Base-by-base conservation (phyloP, 64 coral and sea anemone species). In the Anthopleura sola region DNA sequence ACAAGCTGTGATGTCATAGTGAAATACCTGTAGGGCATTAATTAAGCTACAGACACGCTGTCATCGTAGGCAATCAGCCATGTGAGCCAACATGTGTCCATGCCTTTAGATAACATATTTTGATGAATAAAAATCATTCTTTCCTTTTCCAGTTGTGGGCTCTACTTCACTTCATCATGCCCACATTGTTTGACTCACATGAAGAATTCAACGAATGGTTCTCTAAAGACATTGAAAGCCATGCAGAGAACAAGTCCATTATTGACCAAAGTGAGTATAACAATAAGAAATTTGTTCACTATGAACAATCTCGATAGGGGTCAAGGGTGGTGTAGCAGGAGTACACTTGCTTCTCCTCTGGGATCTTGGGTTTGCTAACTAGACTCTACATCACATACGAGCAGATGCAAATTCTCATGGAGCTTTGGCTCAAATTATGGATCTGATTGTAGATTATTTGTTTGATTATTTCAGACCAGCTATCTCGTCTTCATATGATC, bases 171-270 rank as follows among this genome's bases (percentile, higher is more conserved):
- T 98, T 98, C 60, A 98, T 98, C 37, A 98, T 98, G 95, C 95
- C 95, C 38, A 98, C 95, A 26, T 80, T 98, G 29, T 98, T 98
- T 87, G 95, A 98, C 85, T 84, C 89, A 6, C 97, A 99, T 23
- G 97, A 99, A 80, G 97, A 99, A 20, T 99, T 99, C 15, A 99
- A 99, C 37, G 97, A 99, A 31, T 99, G 97, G 97, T 99, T 99
- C 36, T 99, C 97, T 44, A 99, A 92, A 47, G 97, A 99, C 36
- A 99, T 99, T 29, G 97, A 99, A 82, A 99, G 88, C 75, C 92
- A 94, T 84, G 97, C 97, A 37, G 97, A 99, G 82, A 94, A 99
- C 36, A 94, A 94, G 50, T 94, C 97, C 11, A 88, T 88, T 9
- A 95, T 99, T 60, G 97, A 99, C 83, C 97, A 99, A 95, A 94